Conservation (phyloP, 2,888 invertebrate genomes). For the Tiliacea aurago region DNA sequence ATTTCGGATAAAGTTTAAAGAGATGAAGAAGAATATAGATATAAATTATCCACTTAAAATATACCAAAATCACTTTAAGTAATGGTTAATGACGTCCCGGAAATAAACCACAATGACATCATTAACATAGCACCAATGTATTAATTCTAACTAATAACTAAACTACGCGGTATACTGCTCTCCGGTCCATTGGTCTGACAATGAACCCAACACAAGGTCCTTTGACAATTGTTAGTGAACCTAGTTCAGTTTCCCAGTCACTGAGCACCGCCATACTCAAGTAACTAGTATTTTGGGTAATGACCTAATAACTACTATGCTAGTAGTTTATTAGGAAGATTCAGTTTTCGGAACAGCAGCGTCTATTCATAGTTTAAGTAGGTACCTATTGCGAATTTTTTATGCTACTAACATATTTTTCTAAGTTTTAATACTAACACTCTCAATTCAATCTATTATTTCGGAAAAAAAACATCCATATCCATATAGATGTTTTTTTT, state of each 20-base stretch:
- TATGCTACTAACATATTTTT: too few relatives aligned
- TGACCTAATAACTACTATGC: constrained; percentile 9
- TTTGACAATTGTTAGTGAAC: constrained; percentile 46
- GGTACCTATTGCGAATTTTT: too few relatives aligned
- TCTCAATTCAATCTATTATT: too few relatives aligned
- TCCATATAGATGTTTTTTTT: too few relatives aligned
- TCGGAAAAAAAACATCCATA: too few relatives aligned
- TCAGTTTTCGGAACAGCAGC: neutral
- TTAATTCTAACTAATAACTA: constrained; percentile 16
- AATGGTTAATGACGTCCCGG: neutral
- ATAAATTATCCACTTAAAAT: neutral
- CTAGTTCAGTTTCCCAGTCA: constrained; percentile 39
- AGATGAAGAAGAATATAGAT: neutral
- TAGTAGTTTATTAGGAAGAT: neutral
- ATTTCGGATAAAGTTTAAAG: neutral
- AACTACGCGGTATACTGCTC: constrained; percentile 11
- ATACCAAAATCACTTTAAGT: neutral
- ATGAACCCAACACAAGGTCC: constrained; percentile 26
- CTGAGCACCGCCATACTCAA: constrained; percentile 13
- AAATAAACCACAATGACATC: neutral
- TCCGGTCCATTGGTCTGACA: constrained; percentile 48
- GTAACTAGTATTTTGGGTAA: constrained; percentile 34
- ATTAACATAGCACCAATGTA: neutral
- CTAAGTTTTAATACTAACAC: too few relatives aligned
- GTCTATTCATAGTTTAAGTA: neutral